A percentile compares a stretch with the other conserved stretches of the same genome.
Conservation (phyloP, 2,888 invertebrate species). For the Herminia tarsipennalis region DNA sequence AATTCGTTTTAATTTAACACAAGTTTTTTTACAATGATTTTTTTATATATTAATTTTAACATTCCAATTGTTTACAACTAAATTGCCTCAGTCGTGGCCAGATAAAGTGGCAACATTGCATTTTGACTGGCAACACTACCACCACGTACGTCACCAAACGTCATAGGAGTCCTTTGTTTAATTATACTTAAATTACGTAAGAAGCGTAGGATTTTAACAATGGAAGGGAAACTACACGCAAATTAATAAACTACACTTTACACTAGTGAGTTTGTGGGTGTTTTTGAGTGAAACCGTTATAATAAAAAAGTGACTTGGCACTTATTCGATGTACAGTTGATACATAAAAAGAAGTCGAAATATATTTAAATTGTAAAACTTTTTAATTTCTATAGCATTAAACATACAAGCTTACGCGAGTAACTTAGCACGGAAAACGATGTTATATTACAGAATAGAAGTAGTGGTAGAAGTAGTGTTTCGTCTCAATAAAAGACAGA, state of each 20-base stretch:
- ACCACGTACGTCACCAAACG: constrained; percentile 44
- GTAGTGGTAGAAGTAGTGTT: too few species aligned
- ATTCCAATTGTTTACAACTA: constrained; percentile 33
- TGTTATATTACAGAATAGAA: too few species aligned
- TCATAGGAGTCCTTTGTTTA: constrained; percentile 49
- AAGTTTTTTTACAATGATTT: constrained; percentile 6
- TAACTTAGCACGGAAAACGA: too few species aligned
- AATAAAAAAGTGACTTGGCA: too few species aligned
- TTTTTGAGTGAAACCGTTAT: constrained; percentile 26
- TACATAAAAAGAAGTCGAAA: too few species aligned
- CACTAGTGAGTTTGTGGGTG: constrained; percentile 25
- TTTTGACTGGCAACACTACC: constrained; percentile 54
- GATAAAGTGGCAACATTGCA: constrained; percentile 45
- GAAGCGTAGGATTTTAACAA: constrained; percentile 56
- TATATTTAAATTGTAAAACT: too few species aligned
- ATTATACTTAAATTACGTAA: constrained; percentile 39
- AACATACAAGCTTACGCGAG: too few species aligned
- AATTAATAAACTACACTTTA: constrained; percentile 41
- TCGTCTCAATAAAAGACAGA: too few species aligned
- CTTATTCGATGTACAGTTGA: too few species aligned
- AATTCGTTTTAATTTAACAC: constrained; percentile 30
- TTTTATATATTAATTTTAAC: constrained; percentile 21
- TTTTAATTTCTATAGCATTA: too few species aligned
- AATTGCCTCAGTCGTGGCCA: constrained; percentile 49
- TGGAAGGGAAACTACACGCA: constrained; percentile 50